A percentile compares a stretch with the other conserved stretches of the same genome.
Evolutionary conservation across 2,797 vertebrate species (phyloP).

Genomic region (Rhodeus uyekii): DNA sequence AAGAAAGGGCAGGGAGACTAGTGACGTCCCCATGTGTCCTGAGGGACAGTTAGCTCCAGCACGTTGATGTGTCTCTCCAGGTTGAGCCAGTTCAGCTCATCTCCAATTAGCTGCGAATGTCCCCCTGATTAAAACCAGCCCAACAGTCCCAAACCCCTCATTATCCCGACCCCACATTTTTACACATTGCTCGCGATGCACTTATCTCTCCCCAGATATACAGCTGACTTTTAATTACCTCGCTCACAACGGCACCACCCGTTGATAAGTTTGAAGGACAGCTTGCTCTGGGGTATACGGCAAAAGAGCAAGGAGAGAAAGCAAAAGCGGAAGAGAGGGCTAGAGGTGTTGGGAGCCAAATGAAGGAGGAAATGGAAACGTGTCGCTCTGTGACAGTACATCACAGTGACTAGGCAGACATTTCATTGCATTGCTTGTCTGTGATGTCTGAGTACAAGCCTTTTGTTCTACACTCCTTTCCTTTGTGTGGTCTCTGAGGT

Average conservation of each 20-base stretch:
- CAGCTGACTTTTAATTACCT: conserved; percentile 79
- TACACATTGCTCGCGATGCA: conserved; percentile 69
- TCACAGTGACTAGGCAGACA: conserved; percentile 29
- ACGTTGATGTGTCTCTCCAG: conserved; percentile 69
- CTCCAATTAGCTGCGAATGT: conserved; percentile 78
- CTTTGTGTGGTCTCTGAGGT: conserved; percentile 39
- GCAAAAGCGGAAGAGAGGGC: neutral
- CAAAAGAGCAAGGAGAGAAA: conserved; percentile 9
- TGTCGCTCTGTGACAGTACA: conserved; percentile 39
- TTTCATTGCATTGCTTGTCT: conserved; percentile 15
- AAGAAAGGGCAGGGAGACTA: conserved; percentile 73
- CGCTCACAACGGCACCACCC: conserved; percentile 62
- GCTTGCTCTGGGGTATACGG: conserved; percentile 55
- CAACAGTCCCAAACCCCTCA: conserved; percentile 72
- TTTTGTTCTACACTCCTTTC: conserved; percentile 14
- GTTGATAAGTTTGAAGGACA: conserved; percentile 73
- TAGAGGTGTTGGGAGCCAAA: neutral
- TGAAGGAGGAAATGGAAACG: conserved; percentile 20
- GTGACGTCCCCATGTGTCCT: conserved; percentile 68
- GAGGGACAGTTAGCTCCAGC: conserved; percentile 58
- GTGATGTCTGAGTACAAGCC: conserved; percentile 45
- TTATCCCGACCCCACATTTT: conserved; percentile 78
- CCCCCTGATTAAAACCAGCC: conserved; percentile 76
- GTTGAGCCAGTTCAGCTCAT: conserved; percentile 75
- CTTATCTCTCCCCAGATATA: conserved; percentile 71